These are phyloP conservation scores for Rhinichthys klamathensis DNA, from an alignment of 2,113 vertebrate species.

Conservation along the genomic window DNA sequence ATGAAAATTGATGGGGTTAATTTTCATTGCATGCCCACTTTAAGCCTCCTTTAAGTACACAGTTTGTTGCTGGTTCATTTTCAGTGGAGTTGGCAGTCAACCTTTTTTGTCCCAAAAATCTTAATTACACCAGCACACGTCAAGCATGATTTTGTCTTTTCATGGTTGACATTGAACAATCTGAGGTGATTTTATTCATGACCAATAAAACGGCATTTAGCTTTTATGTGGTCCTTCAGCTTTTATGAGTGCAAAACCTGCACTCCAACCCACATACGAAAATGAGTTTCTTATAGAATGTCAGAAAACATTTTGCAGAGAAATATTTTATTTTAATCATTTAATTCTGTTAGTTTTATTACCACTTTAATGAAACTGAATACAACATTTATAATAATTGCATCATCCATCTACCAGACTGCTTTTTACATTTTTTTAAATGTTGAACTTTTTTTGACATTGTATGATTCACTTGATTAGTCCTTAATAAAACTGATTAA, in stretches of 20 bases:
- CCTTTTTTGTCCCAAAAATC: neutral
- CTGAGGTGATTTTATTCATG: neutral
- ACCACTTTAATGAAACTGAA: neutral
- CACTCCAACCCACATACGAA: neutral
- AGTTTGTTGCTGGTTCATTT: neutral
- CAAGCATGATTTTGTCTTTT: neutral
- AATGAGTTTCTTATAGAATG: neutral
- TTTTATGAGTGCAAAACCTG: neutral
- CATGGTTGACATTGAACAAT: neutral
- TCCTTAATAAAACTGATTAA: conserved; percentile 10
- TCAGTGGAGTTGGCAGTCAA: neutral
- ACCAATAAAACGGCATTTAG: neutral
- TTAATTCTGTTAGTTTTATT: neutral
- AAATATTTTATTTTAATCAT: neutral
- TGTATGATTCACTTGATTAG: neutral
- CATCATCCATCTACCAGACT: conserved; percentile 1
- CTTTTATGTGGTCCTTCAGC: neutral
- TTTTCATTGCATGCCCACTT: neutral
- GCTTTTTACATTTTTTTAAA: neutral
- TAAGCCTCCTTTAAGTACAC: neutral
- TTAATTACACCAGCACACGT: neutral
- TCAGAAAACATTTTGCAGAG: neutral
- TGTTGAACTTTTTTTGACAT: neutral
- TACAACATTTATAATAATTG: neutral
- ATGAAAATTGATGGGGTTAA: neutral